phyloP scores from a whole-genome alignment of 2,797 vertebrate genomes.

The Gallinago solitaria region DNA sequence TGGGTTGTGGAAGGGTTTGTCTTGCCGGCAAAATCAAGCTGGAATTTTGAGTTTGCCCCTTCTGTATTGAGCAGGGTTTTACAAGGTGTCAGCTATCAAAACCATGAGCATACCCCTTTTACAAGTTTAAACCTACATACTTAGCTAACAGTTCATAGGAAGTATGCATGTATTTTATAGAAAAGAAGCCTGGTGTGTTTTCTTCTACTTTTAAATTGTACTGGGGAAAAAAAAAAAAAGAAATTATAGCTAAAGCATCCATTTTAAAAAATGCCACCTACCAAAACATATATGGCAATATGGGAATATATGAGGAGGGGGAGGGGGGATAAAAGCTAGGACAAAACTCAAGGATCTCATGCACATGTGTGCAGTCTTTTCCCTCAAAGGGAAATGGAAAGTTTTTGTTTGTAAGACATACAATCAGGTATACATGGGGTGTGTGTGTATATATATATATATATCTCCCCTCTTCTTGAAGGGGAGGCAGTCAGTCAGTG shows the following conservation, averaged over 20 bases:
- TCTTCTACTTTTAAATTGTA: not conserved
- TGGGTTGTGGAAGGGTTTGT: not conserved
- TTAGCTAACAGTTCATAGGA: not conserved
- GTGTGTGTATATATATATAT: rapidly evolving
- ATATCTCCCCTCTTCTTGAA: not conserved
- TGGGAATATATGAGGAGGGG: rapidly evolving
- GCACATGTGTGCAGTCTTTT: rapidly evolving
- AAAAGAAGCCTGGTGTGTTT: not conserved
- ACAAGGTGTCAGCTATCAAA: not conserved
- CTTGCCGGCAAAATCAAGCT: rapidly evolving
- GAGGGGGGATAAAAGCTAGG: not conserved
- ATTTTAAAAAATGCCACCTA: not conserved
- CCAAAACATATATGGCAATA: not conserved
- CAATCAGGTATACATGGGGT: not conserved
- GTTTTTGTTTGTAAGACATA: not conserved
- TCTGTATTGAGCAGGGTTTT: not conserved
- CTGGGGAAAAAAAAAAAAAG: not conserved
- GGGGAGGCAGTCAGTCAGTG: not conserved
- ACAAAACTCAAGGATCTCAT: not conserved
- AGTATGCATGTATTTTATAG: not conserved
- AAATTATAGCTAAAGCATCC: not conserved
- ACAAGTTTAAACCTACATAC: not conserved
- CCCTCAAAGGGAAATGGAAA: not conserved
- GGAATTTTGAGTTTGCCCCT: not conserved
- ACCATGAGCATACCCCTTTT: not conserved